Conservation (phyloP, 2,888 invertebrate genomes). For the Rhodophaea formosa region DNA sequence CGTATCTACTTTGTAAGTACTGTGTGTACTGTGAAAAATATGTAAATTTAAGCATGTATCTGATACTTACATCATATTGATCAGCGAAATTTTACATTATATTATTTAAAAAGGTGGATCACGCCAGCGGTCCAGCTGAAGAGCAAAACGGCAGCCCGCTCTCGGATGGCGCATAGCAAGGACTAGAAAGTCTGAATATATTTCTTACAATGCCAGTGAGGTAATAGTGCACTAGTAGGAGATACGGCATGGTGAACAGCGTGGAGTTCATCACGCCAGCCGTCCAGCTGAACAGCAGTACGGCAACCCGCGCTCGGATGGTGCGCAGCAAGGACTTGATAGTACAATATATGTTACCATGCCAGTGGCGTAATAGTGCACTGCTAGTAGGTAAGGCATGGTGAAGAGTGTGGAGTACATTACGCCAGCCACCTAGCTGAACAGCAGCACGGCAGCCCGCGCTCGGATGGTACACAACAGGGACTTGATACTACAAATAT, state of each 20-base stretch:
- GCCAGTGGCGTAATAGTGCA: conserved; percentile 95
- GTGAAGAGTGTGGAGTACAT: conserved; percentile 99
- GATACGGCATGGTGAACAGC: conserved; percentile 97
- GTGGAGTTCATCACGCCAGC: conserved; percentile 99
- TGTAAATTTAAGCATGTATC: no score
- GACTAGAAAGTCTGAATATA: no score
- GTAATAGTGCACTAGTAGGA: conserved; percentile 96
- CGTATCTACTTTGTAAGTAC: no score
- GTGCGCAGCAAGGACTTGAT: conserved; percentile 92
- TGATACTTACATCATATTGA: no score
- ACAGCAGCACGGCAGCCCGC: conserved; percentile 89
- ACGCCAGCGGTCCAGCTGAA: no score
- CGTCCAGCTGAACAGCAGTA: conserved; percentile 94
- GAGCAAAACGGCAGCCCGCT: no score
- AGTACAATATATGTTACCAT: no score
- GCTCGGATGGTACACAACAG: conserved; percentile 90
- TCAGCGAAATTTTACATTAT: no score
- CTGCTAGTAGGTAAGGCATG: conserved; percentile 96
- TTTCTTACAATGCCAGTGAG: conserved; percentile 92
- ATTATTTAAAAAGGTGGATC: no score
- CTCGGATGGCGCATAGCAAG: no score
- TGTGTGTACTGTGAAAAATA: no score
- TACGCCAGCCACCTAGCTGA: conserved; percentile 96
- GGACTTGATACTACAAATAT: no score
- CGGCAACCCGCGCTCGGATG: conserved; percentile 87